Conservation (phyloP, 1,140 invertebrate species). For the Thaumatotibia leucotreta region DNA sequence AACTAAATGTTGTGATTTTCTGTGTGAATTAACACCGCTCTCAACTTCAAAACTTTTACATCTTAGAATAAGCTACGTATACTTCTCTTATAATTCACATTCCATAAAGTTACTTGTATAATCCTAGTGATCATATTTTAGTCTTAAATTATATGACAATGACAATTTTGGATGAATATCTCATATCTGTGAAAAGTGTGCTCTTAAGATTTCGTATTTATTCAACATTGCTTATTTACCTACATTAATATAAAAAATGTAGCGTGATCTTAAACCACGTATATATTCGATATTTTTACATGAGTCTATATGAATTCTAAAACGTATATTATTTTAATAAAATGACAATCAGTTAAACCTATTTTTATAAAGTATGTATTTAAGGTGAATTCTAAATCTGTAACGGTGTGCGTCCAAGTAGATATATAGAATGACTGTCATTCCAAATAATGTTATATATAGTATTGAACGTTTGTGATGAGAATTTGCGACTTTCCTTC, state of each 20-base stretch:
- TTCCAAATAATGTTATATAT: not conserved
- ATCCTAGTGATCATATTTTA: no score
- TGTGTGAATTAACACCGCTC: not conserved
- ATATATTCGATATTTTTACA: no score
- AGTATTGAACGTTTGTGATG: not conserved
- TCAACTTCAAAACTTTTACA: not conserved
- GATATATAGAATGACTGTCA: not conserved
- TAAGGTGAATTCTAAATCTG: not conserved
- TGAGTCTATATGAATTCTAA: no score
- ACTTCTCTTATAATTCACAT: not conserved
- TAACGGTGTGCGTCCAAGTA: not conserved
- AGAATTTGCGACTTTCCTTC: not conserved
- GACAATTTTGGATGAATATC: not conserved
- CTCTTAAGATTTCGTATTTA: no score
- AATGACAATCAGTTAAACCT: not conserved
- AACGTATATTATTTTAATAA: not conserved
- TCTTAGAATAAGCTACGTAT: no score
- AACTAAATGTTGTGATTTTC: not conserved
- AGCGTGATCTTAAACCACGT: no score
- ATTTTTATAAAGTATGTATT: not conserved
- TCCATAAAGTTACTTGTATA: not conserved
- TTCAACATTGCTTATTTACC: no score
- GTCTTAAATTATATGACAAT: no score
- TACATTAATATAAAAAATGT: no score
- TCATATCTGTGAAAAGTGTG: not conserved